A percentile compares a stretch with the other conserved stretches of the same genome.
phyloP scores from a whole-genome alignment of 2,888 invertebrate genomes.

The Aleiodes testaceus region DNA sequence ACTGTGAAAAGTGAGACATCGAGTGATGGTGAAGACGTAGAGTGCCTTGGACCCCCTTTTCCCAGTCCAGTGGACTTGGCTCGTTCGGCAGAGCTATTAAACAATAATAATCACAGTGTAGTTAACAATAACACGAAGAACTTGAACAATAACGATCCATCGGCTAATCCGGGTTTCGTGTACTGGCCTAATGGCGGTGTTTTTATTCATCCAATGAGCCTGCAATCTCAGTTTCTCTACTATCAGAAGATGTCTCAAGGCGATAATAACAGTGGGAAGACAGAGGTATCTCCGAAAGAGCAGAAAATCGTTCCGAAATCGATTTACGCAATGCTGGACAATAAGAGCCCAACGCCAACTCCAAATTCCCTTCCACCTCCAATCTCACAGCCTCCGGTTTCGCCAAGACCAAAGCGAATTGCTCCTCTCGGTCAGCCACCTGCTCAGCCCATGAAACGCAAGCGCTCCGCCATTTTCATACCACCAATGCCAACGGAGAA shows the following conservation, averaged over 20 bases:
- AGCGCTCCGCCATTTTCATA: slow-evolving; percentile 88
- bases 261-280: slow-evolving; percentile 67
- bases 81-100: slow-evolving; percentile 45
- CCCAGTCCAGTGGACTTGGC: slow-evolving; percentile 43
- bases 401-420: slow-evolving; percentile 74
- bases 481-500: slow-evolving; percentile 85
- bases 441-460: slow-evolving; percentile 78
- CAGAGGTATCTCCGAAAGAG: slow-evolving; percentile 56
- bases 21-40: slow-evolving; percentile 74
- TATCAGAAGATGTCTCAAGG: slow-evolving; percentile 82
- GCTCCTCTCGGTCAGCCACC: slow-evolving; percentile 65
- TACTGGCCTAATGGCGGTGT: slow-evolving; percentile 83
- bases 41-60: slow-evolving; percentile 67
- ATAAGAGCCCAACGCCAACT: slow-evolving; percentile 55
- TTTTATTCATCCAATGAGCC: slow-evolving; percentile 83
- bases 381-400: slow-evolving; percentile 55
- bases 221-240: slow-evolving; percentile 82
- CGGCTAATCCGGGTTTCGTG: slow-evolving; percentile 75
- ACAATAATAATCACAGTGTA: slow-evolving; percentile 40
- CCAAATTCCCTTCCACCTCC: slow-evolving; percentile 61
- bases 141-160: slow-evolving; percentile 70
- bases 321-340: slow-evolving; percentile 69
- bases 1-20: slow-evolving; percentile 77
- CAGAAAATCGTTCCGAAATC: slow-evolving; percentile 72
- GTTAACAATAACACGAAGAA: slow-evolving; percentile 65